These are phyloP conservation scores for Hoplodrina ambigua DNA, from an alignment of 2,888 invertebrate genomes.

Conservation along the genomic window DNA sequence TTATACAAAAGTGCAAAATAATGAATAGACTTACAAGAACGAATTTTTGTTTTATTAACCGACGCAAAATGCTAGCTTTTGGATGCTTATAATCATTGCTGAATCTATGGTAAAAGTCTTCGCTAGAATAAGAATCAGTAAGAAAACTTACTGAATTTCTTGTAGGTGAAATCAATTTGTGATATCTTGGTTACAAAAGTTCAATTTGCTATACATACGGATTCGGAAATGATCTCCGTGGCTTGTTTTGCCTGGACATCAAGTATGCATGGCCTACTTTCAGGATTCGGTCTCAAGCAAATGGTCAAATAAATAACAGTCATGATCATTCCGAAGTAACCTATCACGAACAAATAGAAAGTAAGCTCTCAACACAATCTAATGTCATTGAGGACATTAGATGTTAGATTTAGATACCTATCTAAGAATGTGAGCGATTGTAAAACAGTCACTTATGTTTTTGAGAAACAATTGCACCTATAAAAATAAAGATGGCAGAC, in stretches of 20 bases:
- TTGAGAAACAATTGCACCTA: not conserved
- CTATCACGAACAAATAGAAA: conserved; percentile 59
- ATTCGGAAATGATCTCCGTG: not conserved
- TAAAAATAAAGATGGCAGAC: not conserved
- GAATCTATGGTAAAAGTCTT: too few species aligned
- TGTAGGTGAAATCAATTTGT: too few species aligned
- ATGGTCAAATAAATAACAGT: conserved; percentile 22
- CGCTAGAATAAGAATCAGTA: too few species aligned
- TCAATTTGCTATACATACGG: not conserved
- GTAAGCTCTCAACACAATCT: conserved; percentile 39
- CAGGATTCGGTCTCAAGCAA: not conserved
- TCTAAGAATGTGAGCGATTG: not conserved
- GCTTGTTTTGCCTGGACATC: not conserved
- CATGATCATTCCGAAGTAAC: conserved; percentile 20
- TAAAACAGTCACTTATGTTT: not conserved
- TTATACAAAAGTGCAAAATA: too few species aligned
- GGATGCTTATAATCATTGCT: too few species aligned
- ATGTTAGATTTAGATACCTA: conserved; percentile 7
- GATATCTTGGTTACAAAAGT: too few species aligned
- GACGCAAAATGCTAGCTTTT: too few species aligned
- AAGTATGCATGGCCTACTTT: conserved; percentile 9
- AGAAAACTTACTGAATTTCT: too few species aligned
- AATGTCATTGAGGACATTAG: conserved; percentile 45
- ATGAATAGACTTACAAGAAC: too few species aligned
- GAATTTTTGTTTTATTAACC: too few species aligned